Evolutionary conservation across 2,888 invertebrate species (phyloP).

Genomic region (Habrosyne pyritoides): DNA sequence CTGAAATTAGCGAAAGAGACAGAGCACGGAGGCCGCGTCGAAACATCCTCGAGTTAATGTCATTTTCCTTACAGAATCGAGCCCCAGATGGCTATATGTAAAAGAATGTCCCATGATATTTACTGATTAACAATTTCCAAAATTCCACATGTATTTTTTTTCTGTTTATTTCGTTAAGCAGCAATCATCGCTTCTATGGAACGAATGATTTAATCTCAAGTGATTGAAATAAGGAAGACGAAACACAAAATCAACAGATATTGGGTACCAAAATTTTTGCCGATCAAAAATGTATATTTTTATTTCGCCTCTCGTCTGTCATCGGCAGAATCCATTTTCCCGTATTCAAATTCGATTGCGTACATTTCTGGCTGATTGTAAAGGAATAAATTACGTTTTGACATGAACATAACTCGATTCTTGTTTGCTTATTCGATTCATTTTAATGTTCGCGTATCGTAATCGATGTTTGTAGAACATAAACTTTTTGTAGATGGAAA

Average conservation of each 20-base stretch:
- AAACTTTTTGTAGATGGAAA: slow-evolving; percentile 8
- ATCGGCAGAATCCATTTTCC: slow-evolving; percentile 12
- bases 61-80: too few relatives aligned
- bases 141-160: too few relatives aligned
- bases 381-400: slow-evolving; percentile 45
- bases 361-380: slow-evolving; percentile 36
- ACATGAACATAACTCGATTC: slow-evolving; percentile 37
- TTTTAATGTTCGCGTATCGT: slow-evolving; percentile 25
- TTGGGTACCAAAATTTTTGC: not conserved
- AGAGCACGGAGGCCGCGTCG: too few relatives aligned
- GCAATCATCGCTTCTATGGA: not conserved
- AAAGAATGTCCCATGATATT: too few relatives aligned
- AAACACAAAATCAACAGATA: not conserved
- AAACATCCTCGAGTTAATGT: too few relatives aligned
- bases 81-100: too few relatives aligned
- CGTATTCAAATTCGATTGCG: slow-evolving; percentile 38
- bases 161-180: not conserved
- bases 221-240: not conserved
- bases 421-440: slow-evolving; percentile 37
- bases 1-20: too few relatives aligned
- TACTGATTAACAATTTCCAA: too few relatives aligned
- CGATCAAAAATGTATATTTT: not conserved
- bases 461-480: slow-evolving; percentile 6
- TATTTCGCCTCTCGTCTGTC: slow-evolving; percentile 3
- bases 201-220: not conserved